A percentile compares a stretch with the other conserved stretches of the same genome.
Evolutionary conservation across 1,140 invertebrate genomes (phyloP).

Genomic region (Cyclargus thomasi): DNA sequence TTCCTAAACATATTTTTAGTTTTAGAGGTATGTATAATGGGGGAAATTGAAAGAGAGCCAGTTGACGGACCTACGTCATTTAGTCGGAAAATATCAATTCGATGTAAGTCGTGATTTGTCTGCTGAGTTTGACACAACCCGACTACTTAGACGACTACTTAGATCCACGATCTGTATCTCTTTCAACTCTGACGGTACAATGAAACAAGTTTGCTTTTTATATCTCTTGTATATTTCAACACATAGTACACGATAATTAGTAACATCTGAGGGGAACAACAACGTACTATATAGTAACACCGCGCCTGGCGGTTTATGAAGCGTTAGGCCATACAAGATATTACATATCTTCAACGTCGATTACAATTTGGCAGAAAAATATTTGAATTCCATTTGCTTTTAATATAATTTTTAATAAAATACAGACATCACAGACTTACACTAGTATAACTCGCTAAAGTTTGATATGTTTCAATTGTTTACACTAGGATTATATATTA

Average conservation of each 20-base stretch:
- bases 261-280: constrained; percentile 36
- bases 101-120: too few relatives aligned
- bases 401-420: constrained; percentile 46
- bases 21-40: too few relatives aligned
- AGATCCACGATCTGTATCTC: too few relatives aligned
- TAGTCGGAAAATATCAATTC: too few relatives aligned
- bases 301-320: constrained; percentile 23
- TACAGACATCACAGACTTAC: constrained; percentile 46
- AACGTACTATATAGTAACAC: constrained; percentile 19
- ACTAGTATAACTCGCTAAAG: constrained; percentile 32
- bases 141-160: too few relatives aligned
- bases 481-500: constrained; percentile 28
- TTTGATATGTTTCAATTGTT: constrained; percentile 32
- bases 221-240: constrained; percentile 65
- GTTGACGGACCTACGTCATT: too few relatives aligned
- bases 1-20: too few relatives aligned
- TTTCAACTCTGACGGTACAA: too few relatives aligned
- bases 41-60: too few relatives aligned
- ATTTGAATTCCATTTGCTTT: constrained; percentile 28
- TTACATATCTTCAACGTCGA: constrained; percentile 52
- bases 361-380: constrained; percentile 53
- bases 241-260: constrained; percentile 42
- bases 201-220: constrained; percentile 20
- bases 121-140: too few relatives aligned
- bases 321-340: constrained; percentile 50